phyloP scores from a whole-genome alignment of 2,888 invertebrate species.

The Andrena flavipes region DNA sequence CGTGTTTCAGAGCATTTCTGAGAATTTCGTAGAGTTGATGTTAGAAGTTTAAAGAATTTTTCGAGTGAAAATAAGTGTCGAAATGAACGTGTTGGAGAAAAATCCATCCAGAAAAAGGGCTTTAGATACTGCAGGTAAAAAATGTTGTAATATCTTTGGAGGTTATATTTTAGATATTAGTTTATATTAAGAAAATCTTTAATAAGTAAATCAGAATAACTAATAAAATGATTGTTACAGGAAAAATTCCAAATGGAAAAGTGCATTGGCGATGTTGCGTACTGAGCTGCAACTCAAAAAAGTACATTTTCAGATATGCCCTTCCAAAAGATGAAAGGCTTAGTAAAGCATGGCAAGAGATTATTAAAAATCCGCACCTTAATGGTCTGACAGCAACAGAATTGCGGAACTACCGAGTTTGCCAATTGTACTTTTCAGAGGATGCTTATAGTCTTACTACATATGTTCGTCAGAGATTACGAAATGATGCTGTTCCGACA shows the following conservation, averaged over 20 bases:
- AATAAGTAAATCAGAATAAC: no score
- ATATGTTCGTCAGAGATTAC: not conserved
- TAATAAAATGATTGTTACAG: constrained; percentile 4
- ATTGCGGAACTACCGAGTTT: not conserved
- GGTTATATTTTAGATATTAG: no score
- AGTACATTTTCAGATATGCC: not conserved
- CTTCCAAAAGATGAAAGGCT: not conserved
- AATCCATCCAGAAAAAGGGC: no score
- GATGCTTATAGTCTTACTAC: not conserved
- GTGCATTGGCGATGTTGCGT: not conserved
- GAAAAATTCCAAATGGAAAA: not conserved
- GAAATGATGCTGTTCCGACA: not conserved
- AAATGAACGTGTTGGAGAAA: no score
- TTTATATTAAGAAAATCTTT: no score
- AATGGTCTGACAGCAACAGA: not conserved
- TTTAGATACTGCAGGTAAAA: no score
- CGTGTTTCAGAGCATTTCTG: no score
- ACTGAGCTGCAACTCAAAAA: not conserved
- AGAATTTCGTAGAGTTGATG: no score
- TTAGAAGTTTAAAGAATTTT: no score
- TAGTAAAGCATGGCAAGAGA: not conserved
- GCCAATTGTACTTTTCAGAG: not conserved
- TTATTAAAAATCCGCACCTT: not conserved
- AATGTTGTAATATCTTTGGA: no score
- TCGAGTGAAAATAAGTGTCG: no score